phyloP scores from a whole-genome alignment of 53 echinoderm and acorn worm species.

The Antedon mediterranea region DNA sequence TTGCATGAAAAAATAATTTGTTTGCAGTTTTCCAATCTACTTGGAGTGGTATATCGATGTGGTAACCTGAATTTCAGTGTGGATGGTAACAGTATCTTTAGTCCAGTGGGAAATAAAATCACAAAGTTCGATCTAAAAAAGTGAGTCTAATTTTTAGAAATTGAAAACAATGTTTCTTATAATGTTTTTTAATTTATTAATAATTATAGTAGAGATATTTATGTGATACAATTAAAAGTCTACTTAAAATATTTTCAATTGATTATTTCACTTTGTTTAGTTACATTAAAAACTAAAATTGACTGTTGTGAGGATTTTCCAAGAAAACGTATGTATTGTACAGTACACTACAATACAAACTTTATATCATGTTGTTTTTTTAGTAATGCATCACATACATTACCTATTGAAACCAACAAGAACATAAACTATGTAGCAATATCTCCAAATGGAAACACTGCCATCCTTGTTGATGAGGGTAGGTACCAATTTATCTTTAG shows the following conservation, averaged over 20 bases:
- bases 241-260: no score
- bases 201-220: no score
- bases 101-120: constrained; percentile 88
- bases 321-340: no score
- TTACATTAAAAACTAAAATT: no score
- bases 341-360: no score
- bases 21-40: constrained; percentile 84
- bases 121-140: constrained; percentile 90
- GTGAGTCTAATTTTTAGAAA: no score
- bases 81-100: constrained; percentile 81
- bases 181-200: background rate
- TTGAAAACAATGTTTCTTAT: no score
- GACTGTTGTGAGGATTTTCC: no score
- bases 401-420: constrained; percentile 63
- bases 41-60: constrained; percentile 84
- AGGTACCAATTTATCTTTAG: background rate
- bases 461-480: constrained; percentile 87
- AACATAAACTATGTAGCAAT: constrained; percentile 80
- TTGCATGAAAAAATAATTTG: no score
- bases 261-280: no score
- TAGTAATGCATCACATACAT: constrained; percentile 86
- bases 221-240: no score
- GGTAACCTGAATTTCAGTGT: constrained; percentile 74
- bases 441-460: constrained; percentile 68
- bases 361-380: no score